Conservation (phyloP, 2,888 invertebrate species). For the Lepidocyrtinus sp. region DNA sequence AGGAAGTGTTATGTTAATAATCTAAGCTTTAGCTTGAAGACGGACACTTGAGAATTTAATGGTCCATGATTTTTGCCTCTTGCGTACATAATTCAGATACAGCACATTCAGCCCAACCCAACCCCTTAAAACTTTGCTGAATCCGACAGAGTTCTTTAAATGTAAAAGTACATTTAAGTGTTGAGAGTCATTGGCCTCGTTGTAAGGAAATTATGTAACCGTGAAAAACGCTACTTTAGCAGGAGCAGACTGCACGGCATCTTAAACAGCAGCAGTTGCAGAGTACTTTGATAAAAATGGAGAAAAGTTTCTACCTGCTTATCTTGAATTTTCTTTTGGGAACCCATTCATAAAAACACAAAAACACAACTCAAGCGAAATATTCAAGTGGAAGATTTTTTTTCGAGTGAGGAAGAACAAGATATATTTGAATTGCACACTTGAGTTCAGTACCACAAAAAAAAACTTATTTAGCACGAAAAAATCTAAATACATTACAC, state of each 20-base stretch:
- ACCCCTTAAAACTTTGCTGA: neutral
- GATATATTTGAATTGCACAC: neutral
- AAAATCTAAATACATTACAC: neutral
- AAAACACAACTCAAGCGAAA: too few species aligned
- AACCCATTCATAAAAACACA: too few species aligned
- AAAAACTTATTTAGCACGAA: neutral
- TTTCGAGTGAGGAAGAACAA: neutral
- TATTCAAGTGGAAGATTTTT: too few species aligned
- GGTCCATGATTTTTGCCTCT: neutral
- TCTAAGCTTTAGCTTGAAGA: neutral
- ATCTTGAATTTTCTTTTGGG: too few species aligned
- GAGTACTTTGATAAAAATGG: neutral
- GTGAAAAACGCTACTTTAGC: conserved; percentile 16
- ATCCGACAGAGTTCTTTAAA: neutral
- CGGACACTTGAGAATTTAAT: neutral
- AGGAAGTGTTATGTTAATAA: neutral
- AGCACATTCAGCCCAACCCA: too few species aligned
- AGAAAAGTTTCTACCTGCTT: neutral
- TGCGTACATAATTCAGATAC: too few species aligned
- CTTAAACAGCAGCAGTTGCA: neutral
- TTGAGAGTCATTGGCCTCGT: conserved; percentile 28
- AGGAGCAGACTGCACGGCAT: neutral
- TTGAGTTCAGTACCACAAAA: neutral
- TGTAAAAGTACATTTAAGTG: neutral
- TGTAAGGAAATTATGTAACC: conserved; percentile 29